Conservation (phyloP, 2,888 invertebrate species). For the Trypoxylon attenuatum region DNA sequence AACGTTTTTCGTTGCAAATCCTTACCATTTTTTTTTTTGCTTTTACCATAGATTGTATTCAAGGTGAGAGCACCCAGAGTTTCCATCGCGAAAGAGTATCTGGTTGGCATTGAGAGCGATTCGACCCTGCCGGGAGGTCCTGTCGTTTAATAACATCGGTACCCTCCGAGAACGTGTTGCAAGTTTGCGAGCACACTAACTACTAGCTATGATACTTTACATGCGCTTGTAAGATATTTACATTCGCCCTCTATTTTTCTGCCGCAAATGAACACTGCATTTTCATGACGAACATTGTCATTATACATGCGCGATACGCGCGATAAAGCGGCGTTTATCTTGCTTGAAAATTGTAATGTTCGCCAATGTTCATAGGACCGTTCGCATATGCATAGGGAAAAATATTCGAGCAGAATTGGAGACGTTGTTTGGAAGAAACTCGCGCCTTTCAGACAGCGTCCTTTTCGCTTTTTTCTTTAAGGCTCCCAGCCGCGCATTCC, state of each 20-base stretch:
- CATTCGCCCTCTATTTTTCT: too few relatives aligned
- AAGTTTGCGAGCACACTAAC: too few relatives aligned
- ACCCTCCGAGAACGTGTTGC: background rate
- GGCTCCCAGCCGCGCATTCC: background rate
- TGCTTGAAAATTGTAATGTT: conserved; percentile 30
- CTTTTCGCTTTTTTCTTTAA: background rate
- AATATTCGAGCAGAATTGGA: background rate
- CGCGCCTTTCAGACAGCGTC: background rate
- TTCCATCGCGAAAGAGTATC: too few relatives aligned
- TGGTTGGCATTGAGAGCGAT: too few relatives aligned
- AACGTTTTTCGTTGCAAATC: conserved; percentile 23
- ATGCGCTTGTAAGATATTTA: too few relatives aligned
- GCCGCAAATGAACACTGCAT: background rate
- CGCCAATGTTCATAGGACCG: background rate
- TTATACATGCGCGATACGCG: background rate
- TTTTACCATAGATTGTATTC: too few relatives aligned
- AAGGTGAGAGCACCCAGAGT: background rate
- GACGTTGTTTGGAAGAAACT: background rate
- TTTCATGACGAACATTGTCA: conserved; percentile 17
- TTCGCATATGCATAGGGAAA: too few relatives aligned
- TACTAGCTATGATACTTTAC: too few relatives aligned
- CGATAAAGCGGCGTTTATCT: conserved; percentile 25
- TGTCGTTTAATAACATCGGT: too few relatives aligned
- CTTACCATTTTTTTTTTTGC: background rate
- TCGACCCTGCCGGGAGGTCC: too few relatives aligned